phyloP scores from a whole-genome alignment of 2,888 invertebrate species.

The Leptopilina drosophilae region DNA sequence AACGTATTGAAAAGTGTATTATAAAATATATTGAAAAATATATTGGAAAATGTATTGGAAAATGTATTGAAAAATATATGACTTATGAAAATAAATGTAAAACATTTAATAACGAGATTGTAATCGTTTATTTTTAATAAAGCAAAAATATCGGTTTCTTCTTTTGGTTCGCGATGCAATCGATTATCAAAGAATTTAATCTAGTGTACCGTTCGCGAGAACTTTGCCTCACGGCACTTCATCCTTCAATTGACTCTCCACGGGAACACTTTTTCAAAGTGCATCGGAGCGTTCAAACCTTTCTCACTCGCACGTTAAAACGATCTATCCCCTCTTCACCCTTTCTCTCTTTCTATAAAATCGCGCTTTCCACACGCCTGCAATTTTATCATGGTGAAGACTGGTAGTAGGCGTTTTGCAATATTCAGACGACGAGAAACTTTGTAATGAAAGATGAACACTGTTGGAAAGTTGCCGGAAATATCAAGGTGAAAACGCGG shows the following conservation, averaged over 20 bases:
- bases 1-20: no score
- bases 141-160: slow-evolving; percentile 35
- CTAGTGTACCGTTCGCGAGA: neutral
- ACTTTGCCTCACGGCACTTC: slow-evolving; percentile 7
- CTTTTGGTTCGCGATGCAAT: slow-evolving; percentile 35
- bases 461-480: slow-evolving; percentile 37
- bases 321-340: neutral
- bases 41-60: no score
- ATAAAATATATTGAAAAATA: no score
- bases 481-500: slow-evolving; percentile 25
- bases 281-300: slow-evolving; percentile 1
- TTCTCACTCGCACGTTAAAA: slow-evolving; percentile 17
- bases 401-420: neutral
- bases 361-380: slow-evolving; percentile 29
- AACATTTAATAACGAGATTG: neutral
- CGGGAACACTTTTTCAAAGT: slow-evolving; percentile 9
- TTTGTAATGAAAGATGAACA: slow-evolving; percentile 44
- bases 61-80: neutral
- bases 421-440: slow-evolving; percentile 41
- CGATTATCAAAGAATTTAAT: slow-evolving; percentile 47
- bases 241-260: slow-evolving; percentile 19
- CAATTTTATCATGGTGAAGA: slow-evolving; percentile 36
- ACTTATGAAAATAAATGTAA: neutral
- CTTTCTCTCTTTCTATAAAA: neutral
- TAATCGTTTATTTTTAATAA: slow-evolving; percentile 18